These are phyloP conservation scores for Microplitis manilae DNA, from an alignment of 2,888 invertebrate genomes.

Conservation along the genomic window DNA sequence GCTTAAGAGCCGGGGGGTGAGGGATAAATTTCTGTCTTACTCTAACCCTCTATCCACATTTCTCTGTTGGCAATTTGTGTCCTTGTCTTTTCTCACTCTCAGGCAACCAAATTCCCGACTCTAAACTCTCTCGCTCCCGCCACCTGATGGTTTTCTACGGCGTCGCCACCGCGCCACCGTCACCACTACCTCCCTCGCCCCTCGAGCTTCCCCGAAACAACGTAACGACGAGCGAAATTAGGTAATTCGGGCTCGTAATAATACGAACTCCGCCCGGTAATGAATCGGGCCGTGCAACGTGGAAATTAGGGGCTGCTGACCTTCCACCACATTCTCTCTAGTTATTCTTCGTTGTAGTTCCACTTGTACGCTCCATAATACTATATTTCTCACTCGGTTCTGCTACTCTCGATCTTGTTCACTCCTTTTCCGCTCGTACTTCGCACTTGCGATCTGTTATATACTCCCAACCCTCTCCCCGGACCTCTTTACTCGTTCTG, in stretches of 20 bases:
- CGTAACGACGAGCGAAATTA: constrained; percentile 71
- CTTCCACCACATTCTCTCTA: constrained; percentile 48
- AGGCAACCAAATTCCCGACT: not conserved
- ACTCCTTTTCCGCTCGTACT: constrained; percentile 32
- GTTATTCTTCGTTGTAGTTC: not conserved
- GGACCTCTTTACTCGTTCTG: not conserved
- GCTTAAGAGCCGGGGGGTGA: constrained; percentile 6
- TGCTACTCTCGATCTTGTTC: constrained; percentile 40
- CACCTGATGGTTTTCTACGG: constrained; percentile 2
- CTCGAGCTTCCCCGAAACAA: constrained; percentile 60
- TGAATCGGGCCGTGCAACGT: constrained; percentile 63
- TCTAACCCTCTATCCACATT: not conserved
- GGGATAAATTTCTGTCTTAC: constrained; percentile 11
- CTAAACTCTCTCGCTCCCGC: not conserved
- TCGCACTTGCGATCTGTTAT: not conserved
- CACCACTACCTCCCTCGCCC: not conserved
- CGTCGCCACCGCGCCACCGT: not conserved
- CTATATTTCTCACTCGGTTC: constrained; percentile 8
- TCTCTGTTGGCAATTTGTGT: not conserved
- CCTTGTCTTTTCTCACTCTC: constrained; percentile 15
- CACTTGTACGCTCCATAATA: constrained; percentile 40
- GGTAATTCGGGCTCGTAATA: constrained; percentile 71
- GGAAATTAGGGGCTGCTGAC: constrained; percentile 65
- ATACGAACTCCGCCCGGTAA: constrained; percentile 66
- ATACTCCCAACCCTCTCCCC: not conserved